phyloP scores from a whole-genome alignment of 2,888 invertebrate species.

The Cyrtodaria siliqua region DNA sequence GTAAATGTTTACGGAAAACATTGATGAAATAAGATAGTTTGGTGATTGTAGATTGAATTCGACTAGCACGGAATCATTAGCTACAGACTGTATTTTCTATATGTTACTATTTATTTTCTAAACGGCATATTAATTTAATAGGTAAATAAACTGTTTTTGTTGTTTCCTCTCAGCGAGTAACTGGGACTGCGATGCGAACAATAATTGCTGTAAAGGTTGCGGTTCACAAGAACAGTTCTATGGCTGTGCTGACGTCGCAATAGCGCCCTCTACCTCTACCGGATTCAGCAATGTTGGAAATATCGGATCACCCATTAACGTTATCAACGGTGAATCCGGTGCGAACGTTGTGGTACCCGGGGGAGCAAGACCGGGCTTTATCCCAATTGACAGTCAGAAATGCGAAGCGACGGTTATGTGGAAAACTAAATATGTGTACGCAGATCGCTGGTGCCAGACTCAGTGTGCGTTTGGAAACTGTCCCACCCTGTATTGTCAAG shows the following conservation, averaged over 20 bases:
- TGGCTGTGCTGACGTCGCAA: constrained; percentile 58
- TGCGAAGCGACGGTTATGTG: constrained; percentile 46
- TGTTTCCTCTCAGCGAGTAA: constrained; percentile 54
- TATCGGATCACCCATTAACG: background rate
- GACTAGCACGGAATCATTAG: too few relatives aligned
- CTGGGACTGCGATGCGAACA: constrained; percentile 67
- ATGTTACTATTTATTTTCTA: too few relatives aligned
- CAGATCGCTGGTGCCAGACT: constrained; percentile 59
- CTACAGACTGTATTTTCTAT: too few relatives aligned
- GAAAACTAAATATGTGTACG: constrained; percentile 38
- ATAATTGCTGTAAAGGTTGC: constrained; percentile 67
- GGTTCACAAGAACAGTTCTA: constrained; percentile 68
- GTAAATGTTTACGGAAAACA: background rate
- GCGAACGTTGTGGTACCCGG: background rate
- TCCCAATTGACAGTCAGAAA: constrained; percentile 19
- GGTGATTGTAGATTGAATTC: too few relatives aligned
- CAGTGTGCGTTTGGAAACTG: constrained; percentile 63
- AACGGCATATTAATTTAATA: background rate
- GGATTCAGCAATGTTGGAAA: background rate
- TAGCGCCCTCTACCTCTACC: background rate
- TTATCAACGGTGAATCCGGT: background rate
- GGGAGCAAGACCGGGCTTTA: constrained; percentile 11
- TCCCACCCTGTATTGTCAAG: constrained; percentile 50
- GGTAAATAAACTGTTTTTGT: background rate
- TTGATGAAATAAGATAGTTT: background rate